A percentile compares a stretch with the other conserved stretches of the same genome.
These are phyloP conservation scores for Microtus pennsylvanicus DNA, from an alignment of 2,113 vertebrate genomes.

Conservation along the genomic window DNA sequence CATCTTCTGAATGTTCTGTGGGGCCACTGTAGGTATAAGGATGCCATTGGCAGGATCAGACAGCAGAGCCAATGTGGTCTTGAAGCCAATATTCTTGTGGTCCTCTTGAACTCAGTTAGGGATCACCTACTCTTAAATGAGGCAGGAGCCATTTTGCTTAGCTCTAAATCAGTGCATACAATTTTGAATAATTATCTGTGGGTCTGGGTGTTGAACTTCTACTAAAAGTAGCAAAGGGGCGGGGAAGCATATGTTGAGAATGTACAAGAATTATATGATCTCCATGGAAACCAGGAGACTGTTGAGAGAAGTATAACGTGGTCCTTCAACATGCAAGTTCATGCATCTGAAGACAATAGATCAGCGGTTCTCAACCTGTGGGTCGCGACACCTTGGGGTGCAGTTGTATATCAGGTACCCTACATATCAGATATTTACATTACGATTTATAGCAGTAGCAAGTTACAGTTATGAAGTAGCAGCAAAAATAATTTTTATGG, in stretches of 20 bases:
- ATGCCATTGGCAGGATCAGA: background rate
- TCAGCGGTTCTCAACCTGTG: background rate
- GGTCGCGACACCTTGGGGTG: accelerated
- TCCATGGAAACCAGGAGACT: background rate
- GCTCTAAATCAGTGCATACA: background rate
- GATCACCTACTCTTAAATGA: background rate
- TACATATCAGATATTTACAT: background rate
- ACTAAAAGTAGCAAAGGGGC: too few relatives aligned
- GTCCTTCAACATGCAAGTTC: background rate
- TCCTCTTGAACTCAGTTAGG: background rate
- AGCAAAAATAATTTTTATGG: background rate
- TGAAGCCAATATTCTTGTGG: background rate
- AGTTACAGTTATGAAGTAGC: background rate
- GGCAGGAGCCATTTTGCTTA: background rate
- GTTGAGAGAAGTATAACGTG: background rate
- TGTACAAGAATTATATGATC: background rate
- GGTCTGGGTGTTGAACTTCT: background rate
- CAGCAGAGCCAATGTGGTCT: background rate
- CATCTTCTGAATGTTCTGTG: background rate
- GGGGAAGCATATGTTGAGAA: background rate
- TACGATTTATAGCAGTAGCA: background rate
- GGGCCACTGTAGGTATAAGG: accelerated
- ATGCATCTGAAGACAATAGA: background rate
- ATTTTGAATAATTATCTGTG: background rate
- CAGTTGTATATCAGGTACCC: too few relatives aligned